phyloP scores from a whole-genome alignment of 2,113 vertebrate genomes.

The Chinchilla lanigera region DNA sequence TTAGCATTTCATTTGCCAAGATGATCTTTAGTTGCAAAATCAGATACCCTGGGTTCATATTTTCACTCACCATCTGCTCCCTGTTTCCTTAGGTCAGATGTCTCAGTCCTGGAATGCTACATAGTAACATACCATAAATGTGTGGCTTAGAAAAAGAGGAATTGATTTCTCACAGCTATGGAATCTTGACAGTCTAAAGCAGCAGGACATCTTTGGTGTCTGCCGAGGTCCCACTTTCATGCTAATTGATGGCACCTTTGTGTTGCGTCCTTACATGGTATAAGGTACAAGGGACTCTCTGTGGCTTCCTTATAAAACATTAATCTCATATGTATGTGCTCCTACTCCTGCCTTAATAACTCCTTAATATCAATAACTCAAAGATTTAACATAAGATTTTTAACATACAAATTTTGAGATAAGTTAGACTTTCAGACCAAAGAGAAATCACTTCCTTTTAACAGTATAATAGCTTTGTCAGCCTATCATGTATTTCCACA shows the following conservation, averaged over 20 bases:
- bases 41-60: background rate
- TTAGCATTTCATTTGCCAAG: constrained; percentile 9
- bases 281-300: background rate
- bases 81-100: background rate
- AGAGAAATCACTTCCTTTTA: background rate
- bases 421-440: background rate
- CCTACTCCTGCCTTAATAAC: background rate
- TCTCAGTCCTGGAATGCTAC: background rate
- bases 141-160: background rate
- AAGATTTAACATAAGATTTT: background rate
- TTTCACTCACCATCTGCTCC: background rate
- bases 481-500: background rate
- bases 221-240: background rate
- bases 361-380: no score
- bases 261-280: background rate
- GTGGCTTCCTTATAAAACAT: background rate
- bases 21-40: background rate
- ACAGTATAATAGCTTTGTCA: background rate
- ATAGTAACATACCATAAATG: background rate
- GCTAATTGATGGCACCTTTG: background rate
- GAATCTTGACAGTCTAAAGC: background rate
- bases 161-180: background rate
- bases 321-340: background rate
- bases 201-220: background rate
- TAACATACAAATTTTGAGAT: background rate